phyloP scores from a whole-genome alignment of 2,888 invertebrate genomes.

The Conomelus anceps region DNA sequence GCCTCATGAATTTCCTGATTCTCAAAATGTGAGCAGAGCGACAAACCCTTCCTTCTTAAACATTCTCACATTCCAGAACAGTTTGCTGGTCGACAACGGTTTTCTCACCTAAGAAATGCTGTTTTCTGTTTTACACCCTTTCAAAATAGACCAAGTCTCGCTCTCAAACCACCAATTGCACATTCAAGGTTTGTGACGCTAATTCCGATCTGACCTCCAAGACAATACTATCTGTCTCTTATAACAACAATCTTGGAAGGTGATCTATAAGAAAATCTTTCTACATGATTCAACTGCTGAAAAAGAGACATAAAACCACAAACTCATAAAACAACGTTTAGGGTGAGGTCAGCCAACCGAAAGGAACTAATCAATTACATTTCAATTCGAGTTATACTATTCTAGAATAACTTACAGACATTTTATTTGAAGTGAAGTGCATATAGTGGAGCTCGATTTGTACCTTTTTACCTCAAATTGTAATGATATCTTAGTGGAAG shows the following conservation, averaged over 20 bases:
- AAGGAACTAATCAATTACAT: not conserved
- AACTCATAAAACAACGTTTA: not conserved
- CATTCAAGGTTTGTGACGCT: not conserved
- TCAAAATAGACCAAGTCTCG: not conserved
- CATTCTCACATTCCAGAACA: not conserved
- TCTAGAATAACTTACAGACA: not conserved
- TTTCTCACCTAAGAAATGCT: not conserved
- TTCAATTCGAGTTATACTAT: not conserved
- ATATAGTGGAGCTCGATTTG: too few species aligned
- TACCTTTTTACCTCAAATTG: too few species aligned
- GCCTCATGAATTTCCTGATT: not conserved
- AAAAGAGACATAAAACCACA: not conserved
- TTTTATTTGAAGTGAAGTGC: not conserved
- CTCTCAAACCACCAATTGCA: not conserved
- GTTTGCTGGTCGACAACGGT: not conserved
- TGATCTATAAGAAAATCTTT: not conserved
- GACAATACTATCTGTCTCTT: not conserved
- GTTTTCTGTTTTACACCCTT: not conserved
- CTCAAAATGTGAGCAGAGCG: not conserved
- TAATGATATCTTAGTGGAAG: too few species aligned
- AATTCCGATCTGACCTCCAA: not conserved
- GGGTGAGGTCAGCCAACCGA: not conserved
- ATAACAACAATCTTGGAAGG: not conserved
- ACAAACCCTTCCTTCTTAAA: not conserved
- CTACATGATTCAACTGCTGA: not conserved